Percentiles rank a stretch among this genome's conserved stretches.
These are phyloP conservation scores for Drosophila lacteicornis DNA, from an alignment of 1,140 invertebrate species.

Conservation along the genomic window DNA sequence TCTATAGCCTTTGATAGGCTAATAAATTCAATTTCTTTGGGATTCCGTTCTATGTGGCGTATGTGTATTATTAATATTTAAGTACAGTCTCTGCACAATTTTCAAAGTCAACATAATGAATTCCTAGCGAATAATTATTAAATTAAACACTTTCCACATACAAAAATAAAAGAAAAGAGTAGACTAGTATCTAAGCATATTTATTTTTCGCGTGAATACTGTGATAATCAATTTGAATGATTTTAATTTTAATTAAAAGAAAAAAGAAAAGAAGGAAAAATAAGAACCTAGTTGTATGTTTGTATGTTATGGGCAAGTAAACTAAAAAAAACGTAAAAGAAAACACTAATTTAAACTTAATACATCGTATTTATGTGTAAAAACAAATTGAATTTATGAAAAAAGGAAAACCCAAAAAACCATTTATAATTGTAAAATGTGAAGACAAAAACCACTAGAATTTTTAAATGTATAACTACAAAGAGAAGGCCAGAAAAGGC, in stretches of 20 bases:
- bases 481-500: constrained; percentile 22
- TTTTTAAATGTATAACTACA: constrained; percentile 72
- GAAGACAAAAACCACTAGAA: constrained; percentile 49
- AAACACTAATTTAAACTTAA: constrained; percentile 32
- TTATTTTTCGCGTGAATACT: constrained; percentile 82
- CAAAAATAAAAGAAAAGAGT: constrained; percentile 10
- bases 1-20: constrained; percentile 24
- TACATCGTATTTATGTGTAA: constrained; percentile 45
- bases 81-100: constrained; percentile 51
- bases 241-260: constrained; percentile 72
- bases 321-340: constrained; percentile 51
- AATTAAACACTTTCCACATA: constrained; percentile 34
- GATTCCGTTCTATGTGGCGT: constrained; percentile 18
- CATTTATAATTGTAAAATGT: constrained; percentile 71
- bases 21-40: constrained; percentile 22
- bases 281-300: constrained; percentile 44
- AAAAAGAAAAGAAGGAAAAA: constrained; percentile 38
- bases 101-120: constrained; percentile 61
- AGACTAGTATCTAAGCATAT: constrained; percentile 59
- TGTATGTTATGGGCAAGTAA: constrained; percentile 70
- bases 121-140: constrained; percentile 66
- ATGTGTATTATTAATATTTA: constrained; percentile 69
- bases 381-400: constrained; percentile 70
- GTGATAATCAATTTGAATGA: constrained; percentile 84
- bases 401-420: constrained; percentile 17